These are phyloP conservation scores for Lithophane ornitopus DNA, from an alignment of 2,888 invertebrate species.

Conservation along the genomic window DNA sequence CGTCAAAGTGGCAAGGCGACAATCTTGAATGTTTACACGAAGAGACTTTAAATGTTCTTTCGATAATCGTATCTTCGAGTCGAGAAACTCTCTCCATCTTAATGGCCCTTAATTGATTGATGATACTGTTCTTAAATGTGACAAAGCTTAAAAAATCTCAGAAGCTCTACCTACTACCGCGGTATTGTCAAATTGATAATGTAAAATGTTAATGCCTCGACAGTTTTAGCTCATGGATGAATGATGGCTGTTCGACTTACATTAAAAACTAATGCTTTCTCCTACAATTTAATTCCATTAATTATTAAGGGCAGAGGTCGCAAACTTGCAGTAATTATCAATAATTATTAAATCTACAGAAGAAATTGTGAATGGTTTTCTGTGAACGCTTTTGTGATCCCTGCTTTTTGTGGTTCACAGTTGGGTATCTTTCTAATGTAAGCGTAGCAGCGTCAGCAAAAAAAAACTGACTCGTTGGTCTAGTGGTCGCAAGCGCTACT, in stretches of 20 bases:
- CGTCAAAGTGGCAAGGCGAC: too few relatives aligned
- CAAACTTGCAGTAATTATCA: slow-evolving; percentile 4
- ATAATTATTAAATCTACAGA: slow-evolving; percentile 30
- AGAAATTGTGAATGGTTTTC: not conserved
- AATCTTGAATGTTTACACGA: too few relatives aligned
- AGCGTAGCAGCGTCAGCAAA: not conserved
- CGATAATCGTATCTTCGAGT: too few relatives aligned
- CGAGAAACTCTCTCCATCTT: too few relatives aligned
- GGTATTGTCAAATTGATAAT: not conserved
- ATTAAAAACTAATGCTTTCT: slow-evolving; percentile 37
- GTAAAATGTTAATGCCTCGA: slow-evolving; percentile 2
- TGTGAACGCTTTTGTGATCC: not conserved
- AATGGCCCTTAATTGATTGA: too few relatives aligned
- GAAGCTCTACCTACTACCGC: not conserved
- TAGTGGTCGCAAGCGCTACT: too few relatives aligned
- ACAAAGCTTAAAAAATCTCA: not conserved
- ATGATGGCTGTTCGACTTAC: not conserved
- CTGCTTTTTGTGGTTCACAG: not conserved
- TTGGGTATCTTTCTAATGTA: not conserved
- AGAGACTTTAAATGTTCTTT: too few relatives aligned
- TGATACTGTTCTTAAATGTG: too few relatives aligned
- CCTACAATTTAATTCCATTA: slow-evolving; percentile 15
- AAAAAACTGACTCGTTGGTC: not conserved
- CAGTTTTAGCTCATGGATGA: not conserved
- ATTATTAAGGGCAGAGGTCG: slow-evolving; percentile 34